Percentiles rank a stretch among this genome's conserved stretches.
Evolutionary conservation across 2,888 invertebrate genomes (phyloP).

Genomic region (Holacanthella duospinosa): DNA sequence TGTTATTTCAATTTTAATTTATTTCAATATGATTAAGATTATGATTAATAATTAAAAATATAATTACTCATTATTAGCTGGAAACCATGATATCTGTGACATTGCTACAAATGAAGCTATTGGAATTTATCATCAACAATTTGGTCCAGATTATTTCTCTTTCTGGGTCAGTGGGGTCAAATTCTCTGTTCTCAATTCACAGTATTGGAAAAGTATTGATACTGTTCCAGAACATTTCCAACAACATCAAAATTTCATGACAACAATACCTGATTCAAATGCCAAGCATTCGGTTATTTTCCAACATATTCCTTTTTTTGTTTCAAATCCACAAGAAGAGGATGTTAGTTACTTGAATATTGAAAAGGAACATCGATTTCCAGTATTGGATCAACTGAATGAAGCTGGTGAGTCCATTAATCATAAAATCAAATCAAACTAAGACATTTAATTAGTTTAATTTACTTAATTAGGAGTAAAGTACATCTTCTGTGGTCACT

Average conservation of each 20-base stretch:
- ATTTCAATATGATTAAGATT: background rate
- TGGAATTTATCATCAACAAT: constrained; percentile 37
- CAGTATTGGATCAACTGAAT: constrained; percentile 41
- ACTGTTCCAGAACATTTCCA: constrained; percentile 34
- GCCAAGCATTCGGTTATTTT: constrained; percentile 40
- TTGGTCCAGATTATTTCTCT: constrained; percentile 46
- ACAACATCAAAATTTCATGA: constrained; percentile 41
- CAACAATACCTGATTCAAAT: constrained; percentile 17
- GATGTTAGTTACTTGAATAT: constrained; percentile 42
- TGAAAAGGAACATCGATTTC: constrained; percentile 38
- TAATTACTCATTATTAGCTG: background rate
- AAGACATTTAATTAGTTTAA: background rate
- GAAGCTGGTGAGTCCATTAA: constrained; percentile 39
- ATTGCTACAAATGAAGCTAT: constrained; percentile 42
- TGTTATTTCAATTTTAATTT: background rate
- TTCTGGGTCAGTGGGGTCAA: constrained; percentile 45
- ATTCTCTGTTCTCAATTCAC: constrained; percentile 45
- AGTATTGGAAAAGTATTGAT: constrained; percentile 41
- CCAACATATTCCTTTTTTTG: constrained; percentile 46
- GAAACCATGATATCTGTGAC: constrained; percentile 48
- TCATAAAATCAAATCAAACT: too few species aligned
- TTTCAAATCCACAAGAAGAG: constrained; percentile 40
- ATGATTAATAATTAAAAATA: background rate
- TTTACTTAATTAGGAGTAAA: constrained; percentile 40
- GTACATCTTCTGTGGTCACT: constrained; percentile 46